A percentile compares a stretch with the other conserved stretches of the same genome.
Conservation (phyloP, 2,888 invertebrate genomes). For the Diabrotica balteata region DNA sequence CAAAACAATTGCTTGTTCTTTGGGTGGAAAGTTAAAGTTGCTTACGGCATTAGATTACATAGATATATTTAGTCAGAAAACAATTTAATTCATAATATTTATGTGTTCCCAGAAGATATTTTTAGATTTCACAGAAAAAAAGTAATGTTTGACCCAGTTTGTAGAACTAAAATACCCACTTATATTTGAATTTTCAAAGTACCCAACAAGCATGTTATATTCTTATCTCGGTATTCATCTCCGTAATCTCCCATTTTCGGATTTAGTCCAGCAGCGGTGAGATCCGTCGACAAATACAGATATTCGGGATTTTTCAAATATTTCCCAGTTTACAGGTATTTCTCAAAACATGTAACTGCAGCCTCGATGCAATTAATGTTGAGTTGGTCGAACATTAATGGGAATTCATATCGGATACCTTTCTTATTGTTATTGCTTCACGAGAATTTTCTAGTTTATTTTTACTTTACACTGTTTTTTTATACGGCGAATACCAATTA, state of each 20-base stretch:
- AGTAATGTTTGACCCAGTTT: background rate
- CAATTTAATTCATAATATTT: too few relatives aligned
- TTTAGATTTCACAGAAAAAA: too few relatives aligned
- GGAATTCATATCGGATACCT: conserved; percentile 35
- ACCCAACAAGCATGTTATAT: background rate
- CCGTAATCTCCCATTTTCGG: too few relatives aligned
- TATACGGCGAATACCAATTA: too few relatives aligned
- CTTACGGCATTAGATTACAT: too few relatives aligned
- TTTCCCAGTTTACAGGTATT: conserved; percentile 35
- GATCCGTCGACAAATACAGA: conserved; percentile 20
- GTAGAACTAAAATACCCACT: background rate
- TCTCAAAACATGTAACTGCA: conserved; percentile 32
- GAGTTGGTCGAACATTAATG: conserved; percentile 31
- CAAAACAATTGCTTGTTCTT: too few relatives aligned
- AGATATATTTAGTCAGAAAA: too few relatives aligned
- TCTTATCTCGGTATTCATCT: conserved; percentile 11
- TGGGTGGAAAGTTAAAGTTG: too few relatives aligned
- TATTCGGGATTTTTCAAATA: conserved; percentile 32
- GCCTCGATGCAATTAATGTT: conserved; percentile 42
- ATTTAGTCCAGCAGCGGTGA: too few relatives aligned
- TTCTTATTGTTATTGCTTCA: conserved; percentile 37
- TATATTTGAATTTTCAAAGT: background rate
- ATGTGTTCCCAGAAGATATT: too few relatives aligned
- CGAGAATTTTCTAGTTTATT: conserved; percentile 17
- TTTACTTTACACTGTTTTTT: background rate